phyloP scores from a whole-genome alignment of 2,888 invertebrate genomes.

The Dioctria linearis region DNA sequence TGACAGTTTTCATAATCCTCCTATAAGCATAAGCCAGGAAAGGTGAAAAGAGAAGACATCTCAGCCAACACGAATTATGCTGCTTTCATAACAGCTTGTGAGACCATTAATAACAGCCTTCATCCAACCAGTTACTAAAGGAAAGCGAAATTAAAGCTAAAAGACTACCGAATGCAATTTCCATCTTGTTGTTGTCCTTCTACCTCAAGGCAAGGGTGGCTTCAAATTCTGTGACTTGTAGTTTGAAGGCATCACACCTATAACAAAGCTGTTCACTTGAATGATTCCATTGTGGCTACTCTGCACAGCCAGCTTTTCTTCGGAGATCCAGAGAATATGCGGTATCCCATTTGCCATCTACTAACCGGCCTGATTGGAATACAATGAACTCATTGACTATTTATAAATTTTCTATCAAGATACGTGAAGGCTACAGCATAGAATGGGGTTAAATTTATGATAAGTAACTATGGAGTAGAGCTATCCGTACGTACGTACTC shows the following conservation, averaged over 20 bases:
- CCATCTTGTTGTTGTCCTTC: not conserved
- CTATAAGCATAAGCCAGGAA: not conserved
- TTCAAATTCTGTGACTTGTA: not conserved
- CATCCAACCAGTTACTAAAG: not conserved
- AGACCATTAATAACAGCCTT: conserved; percentile 40
- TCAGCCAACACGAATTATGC: conserved; percentile 4
- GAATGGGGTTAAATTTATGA: no score
- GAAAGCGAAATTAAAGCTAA: conserved; percentile 12
- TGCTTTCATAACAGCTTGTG: conserved; percentile 28
- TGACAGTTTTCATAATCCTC: conserved; percentile 50
- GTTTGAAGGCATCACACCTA: not conserved
- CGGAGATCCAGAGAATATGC: not conserved
- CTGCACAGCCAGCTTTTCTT: not conserved
- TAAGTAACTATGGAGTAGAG: no score
- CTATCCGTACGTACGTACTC: not conserved
- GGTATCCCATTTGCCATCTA: not conserved
- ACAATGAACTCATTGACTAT: conserved; percentile 58
- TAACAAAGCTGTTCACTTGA: conserved; percentile 4
- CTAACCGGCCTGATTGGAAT: conserved; percentile 48
- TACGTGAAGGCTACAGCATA: not conserved
- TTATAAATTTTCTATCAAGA: conserved; percentile 54
- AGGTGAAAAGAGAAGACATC: not conserved
- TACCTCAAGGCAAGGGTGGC: not conserved
- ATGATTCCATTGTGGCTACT: conserved; percentile 18
- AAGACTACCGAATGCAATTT: not conserved